Evolutionary conservation across 2,888 invertebrate genomes (phyloP).

Genomic region (Mamestra brassicae): DNA sequence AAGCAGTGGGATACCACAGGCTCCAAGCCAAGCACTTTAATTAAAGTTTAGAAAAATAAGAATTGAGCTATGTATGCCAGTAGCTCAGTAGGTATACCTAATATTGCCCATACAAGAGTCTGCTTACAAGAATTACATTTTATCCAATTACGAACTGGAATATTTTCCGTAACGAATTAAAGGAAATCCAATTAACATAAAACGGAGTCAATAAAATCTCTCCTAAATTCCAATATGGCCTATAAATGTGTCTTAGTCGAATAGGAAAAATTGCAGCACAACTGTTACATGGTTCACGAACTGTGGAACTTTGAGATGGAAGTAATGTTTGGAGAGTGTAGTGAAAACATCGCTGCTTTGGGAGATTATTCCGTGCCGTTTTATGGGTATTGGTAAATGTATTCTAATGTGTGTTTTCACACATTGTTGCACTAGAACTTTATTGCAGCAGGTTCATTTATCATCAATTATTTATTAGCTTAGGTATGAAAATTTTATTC

Average conservation of each 20-base stretch:
- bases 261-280: constrained; percentile 73
- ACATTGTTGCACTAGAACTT: not conserved
- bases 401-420: not conserved
- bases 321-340: not conserved
- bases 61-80: not conserved
- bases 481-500: too few relatives aligned
- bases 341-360: not conserved
- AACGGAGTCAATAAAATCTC: constrained; percentile 81
- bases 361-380: not conserved
- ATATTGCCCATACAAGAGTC: not conserved
- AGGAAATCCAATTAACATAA: constrained; percentile 81
- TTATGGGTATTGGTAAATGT: not conserved
- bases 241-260: constrained; percentile 79
- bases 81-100: not conserved
- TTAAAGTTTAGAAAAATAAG: not conserved
- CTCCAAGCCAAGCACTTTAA: too few relatives aligned
- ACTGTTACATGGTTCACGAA: constrained; percentile 58
- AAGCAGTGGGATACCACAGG: too few relatives aligned
- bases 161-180: constrained; percentile 66
- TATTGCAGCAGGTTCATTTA: not conserved
- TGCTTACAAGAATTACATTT: constrained; percentile 4
- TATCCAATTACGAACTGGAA: constrained; percentile 48
- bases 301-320: constrained; percentile 22
- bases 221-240: constrained; percentile 81
- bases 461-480: too few relatives aligned